Evolutionary conservation across 2,797 vertebrate genomes (phyloP), one percentile per base, ranked within the genome.

Genomic region (Distichodus sexfasciatus): DNA sequence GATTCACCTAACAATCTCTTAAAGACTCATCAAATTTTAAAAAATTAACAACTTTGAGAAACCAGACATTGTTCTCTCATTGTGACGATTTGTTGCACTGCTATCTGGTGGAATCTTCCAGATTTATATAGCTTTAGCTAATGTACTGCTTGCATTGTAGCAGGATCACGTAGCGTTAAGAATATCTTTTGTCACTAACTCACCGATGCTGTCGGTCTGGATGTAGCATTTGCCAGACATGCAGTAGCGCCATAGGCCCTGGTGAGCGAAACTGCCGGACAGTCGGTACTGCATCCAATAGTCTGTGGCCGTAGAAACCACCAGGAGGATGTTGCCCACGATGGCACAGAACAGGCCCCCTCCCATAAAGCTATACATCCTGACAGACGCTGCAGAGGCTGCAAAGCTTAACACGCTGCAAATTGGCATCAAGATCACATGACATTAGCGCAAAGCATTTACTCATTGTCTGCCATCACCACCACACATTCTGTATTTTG

Each of bases 261-360:
- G 91, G 79, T 92, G 89, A 17, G 90, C 88, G 0, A 91, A 86
- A 46, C 86, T 74, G 14, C 91, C 89, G 0, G 88, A 89, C 47
- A 91, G 65, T 5, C 87, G 86, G 76, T 90, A 90, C 76, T 92
- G 91, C 90, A 92, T 90, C 91, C 90, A 92, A 81, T 89, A 89
- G 74, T 92, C 90, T 0, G 90, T 92, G 0, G 86, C 89, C 0
- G 88, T 90, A 66, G 90, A 89, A 44, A 91, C 88, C 57, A 83
- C 81, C 76, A 92, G 74, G 17, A 92, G 84, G 71, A 91, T 83
- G 74, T 90, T 91, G 15, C 83, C 90, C 71, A 91, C 86, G 12
- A 89, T 84, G 81, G 90, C 90, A 23, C 90, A 92, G 82, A 91
- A 90, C 24, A 92, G 85, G 29, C 91, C 90, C 0, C 89, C 90